Evolutionary conservation across 2,888 invertebrate species (phyloP), one percentile per base, ranked within the genome.

Genomic region (Folsomia manolachei): DNA sequence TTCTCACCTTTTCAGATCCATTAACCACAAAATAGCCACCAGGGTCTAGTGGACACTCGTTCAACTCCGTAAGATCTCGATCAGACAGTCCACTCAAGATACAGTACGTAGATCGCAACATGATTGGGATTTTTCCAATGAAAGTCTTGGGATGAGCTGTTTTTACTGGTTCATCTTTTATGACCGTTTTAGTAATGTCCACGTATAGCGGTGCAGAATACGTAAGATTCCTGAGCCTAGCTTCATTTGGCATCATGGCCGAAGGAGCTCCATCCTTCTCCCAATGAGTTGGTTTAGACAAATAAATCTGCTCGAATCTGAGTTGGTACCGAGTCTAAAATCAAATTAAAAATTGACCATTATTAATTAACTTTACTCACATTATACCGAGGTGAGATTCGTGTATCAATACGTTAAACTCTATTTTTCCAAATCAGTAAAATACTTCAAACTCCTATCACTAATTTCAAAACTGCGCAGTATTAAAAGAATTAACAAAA

Each of bases 161-260:
- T 82, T 89, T 96, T 71, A 93, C 88, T 0, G 95, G 92, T 78
- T 96, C 95, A 82, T 97, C 95, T 83, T 93, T 92, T 4, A 93
- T 89, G 81, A 96, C 93, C 0, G 95, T 97, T 87, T 99, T 99
- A 0, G 95, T 95, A 73, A 99, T 98, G 84, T 99, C 99, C 0
- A 99, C 98, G 85, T 99, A 99, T 0, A 99, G 86, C 0, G 99
- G 99, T 0, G 99, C 98, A 0, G 98, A 97, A 84, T 99, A 99
- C 0, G 97, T 97, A 56, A 98, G 86, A 86, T 99, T 99, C 72
- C 99, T 88, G 69, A 99, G 88, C 75, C 99, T 89, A 2, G 99
- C 99, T 85, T 99, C 99, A 83, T 99, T 99, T 0, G 99, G 99
- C 97, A 99, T 99, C 97, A 99, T 97, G 73, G 97, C 97, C 72